phyloP scores from a whole-genome alignment of 2,888 invertebrate genomes.

The Gymnocheta viridis region DNA sequence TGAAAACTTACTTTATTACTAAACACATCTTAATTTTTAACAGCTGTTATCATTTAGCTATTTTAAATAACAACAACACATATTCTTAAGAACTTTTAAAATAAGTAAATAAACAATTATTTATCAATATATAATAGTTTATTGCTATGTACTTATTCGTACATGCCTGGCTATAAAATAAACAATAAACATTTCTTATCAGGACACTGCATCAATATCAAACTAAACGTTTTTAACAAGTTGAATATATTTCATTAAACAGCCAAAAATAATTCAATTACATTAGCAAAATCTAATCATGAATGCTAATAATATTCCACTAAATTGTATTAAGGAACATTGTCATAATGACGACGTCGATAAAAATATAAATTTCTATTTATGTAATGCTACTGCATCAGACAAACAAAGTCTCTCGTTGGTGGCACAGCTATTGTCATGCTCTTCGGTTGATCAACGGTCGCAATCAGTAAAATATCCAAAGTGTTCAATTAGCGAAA shows the following conservation, averaged over 20 bases:
- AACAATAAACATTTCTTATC: too few relatives aligned
- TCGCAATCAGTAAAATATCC: constrained; percentile 4
- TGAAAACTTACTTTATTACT: too few relatives aligned
- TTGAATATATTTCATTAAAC: neutral
- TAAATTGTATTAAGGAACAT: constrained; percentile 45
- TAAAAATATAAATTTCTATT: constrained; percentile 35
- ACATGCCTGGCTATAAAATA: too few relatives aligned
- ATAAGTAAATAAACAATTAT: too few relatives aligned
- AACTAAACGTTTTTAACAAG: too few relatives aligned
- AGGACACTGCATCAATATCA: too few relatives aligned
- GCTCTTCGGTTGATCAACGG: constrained; percentile 35
- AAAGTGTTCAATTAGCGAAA: constrained; percentile 14
- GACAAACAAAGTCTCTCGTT: constrained; percentile 60
- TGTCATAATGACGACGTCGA: constrained; percentile 40
- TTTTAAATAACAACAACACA: too few relatives aligned
- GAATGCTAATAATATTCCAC: constrained; percentile 47
- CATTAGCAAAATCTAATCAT: constrained; percentile 57
- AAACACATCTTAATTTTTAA: too few relatives aligned
- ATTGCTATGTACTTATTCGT: too few relatives aligned
- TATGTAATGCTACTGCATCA: constrained; percentile 52
- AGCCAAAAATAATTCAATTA: constrained; percentile 1
- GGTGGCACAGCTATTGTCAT: constrained; percentile 61
- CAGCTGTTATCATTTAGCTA: too few relatives aligned
- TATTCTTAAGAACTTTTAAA: too few relatives aligned
- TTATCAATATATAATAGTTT: too few relatives aligned